These are phyloP conservation scores for Thereva nobilitata DNA, from an alignment of 2,888 invertebrate species.

Conservation along the genomic window DNA sequence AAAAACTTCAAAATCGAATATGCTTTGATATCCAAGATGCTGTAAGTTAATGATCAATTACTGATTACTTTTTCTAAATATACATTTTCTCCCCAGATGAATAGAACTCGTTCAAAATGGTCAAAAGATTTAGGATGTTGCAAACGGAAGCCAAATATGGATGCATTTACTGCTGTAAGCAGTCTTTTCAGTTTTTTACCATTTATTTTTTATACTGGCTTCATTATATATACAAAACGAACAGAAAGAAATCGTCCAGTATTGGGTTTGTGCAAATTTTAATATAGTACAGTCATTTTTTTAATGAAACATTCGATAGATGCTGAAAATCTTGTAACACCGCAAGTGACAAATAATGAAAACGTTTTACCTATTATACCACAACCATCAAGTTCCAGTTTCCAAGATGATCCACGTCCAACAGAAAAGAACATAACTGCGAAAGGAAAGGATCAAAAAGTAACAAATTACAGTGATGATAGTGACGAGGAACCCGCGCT, in stretches of 20 bases:
- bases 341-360: neutral
- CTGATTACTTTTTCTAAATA: no score
- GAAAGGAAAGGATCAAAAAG: no score
- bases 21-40: conserved; percentile 37
- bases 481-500: no score
- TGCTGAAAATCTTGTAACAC: neutral
- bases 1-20: conserved; percentile 10
- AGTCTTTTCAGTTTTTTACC: conserved; percentile 13
- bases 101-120: conserved; percentile 39
- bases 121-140: conserved; percentile 39
- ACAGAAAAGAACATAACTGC: no score
- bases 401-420: no score
- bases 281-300: neutral
- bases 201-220: conserved; percentile 30
- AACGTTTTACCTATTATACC: no score
- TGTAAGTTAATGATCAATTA: conserved; percentile 11
- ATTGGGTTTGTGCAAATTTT: conserved; percentile 8
- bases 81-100: conserved; percentile 36
- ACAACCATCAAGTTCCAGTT: no score
- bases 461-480: no score
- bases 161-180: conserved; percentile 26
- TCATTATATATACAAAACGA: conserved; percentile 32
- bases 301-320: conserved; percentile 7
- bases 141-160: conserved; percentile 29
- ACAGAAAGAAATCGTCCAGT: conserved; percentile 24